Base-by-base conservation (phyloP, 2,888 invertebrate species). In the Coelopa pilipes region DNA sequence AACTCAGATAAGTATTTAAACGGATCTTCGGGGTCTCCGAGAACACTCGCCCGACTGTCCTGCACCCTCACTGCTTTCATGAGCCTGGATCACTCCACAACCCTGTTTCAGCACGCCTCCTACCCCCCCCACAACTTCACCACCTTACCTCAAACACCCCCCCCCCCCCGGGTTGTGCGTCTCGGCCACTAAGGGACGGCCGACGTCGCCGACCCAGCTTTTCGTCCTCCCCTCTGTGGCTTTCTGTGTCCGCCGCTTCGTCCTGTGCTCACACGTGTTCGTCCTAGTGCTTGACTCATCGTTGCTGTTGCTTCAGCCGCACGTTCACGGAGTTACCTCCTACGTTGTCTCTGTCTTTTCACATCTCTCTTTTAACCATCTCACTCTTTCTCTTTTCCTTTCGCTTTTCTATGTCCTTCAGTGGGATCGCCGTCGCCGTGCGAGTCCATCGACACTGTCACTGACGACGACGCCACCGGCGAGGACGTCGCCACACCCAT, bases 381-480 rank as follows among this genome's bases (percentile, higher is more conserved):
- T n/a, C 45, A n/a, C 45, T 63, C 46, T 55, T 13, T 68, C 1
- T 69, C 24, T 34, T 7, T 34, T 11, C 65, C n/a, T 62, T 34
- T 67, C 76, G 45, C 24, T 15, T 55, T 69, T 3, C 12, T n/a
- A 21, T 66, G 46, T 15, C 55, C 69, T 72, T 93, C 91, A 80
- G 93, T 92, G n/a, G 92, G 93, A 81, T 94, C 94, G 21, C 94
- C 94, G 0, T 94, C 94, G 1, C 94, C 94, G 0, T 92, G 94
- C 82, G 93, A 92, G 76, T 94, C 94, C 4, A 87, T 94, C 49
- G 91, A 90, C 76, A 93, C 93, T 72, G 90, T 92, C 50, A 90
- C 91, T 0, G 92, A 91, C 77, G 89, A 89, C 34, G 90, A 92
- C 19, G 75, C 77, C 1, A 79, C 79, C 59, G 74, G 79, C 74